Percentiles rank a stretch among this genome's conserved stretches.
Evolutionary conservation across 2,797 vertebrate genomes (phyloP).

Genomic region (Coilia nasus): DNA sequence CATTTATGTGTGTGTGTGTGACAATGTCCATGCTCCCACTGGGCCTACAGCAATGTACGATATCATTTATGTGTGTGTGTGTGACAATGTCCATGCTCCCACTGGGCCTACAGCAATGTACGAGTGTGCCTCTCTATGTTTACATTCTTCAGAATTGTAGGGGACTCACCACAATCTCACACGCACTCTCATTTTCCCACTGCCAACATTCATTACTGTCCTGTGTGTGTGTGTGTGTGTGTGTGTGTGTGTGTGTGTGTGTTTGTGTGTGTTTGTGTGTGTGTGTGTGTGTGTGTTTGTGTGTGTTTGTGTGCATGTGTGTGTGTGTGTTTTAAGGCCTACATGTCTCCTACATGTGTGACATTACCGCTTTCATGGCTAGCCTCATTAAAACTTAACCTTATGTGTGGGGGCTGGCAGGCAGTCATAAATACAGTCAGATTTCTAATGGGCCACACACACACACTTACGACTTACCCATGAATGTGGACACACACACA

Average conservation of each 20-base stretch:
- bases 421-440: background rate
- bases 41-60: too few species aligned
- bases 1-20: too few species aligned
- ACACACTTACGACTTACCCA: constrained; percentile 8
- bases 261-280: background rate
- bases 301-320: too few species aligned
- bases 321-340: background rate
- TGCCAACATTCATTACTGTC: background rate
- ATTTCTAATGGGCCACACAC: constrained; percentile 29
- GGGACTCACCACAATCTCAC: background rate
- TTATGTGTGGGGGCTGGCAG: background rate
- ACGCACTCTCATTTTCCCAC: background rate
- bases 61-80: too few species aligned
- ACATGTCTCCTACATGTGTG: background rate
- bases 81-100: too few species aligned
- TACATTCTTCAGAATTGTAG: background rate
- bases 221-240: background rate
- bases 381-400: constrained; percentile 10
- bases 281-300: background rate
- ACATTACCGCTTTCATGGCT: background rate
- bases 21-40: too few species aligned
- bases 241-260: background rate
- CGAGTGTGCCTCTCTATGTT: background rate
- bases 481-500: background rate
- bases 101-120: too few species aligned